Conservation (phyloP, 2,797 vertebrate genomes). For the Microctenopoma steveboyesi region DNA sequence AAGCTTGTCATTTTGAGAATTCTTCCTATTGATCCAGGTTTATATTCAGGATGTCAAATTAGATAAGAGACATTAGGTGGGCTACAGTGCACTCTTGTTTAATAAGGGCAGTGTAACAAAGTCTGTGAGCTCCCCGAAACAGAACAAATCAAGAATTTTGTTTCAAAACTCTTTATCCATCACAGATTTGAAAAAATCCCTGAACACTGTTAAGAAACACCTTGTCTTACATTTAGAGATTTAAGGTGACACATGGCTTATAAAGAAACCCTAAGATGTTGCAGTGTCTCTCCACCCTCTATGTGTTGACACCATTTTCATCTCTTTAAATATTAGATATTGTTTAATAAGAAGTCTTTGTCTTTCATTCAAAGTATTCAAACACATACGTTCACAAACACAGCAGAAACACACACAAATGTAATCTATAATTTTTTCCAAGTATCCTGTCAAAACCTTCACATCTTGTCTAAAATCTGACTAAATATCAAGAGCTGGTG, state of each 20-base stretch:
- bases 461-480: no score
- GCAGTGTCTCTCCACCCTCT: no score
- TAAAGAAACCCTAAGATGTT: no score
- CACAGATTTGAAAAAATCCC: background rate
- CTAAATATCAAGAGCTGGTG: no score
- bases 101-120: background rate
- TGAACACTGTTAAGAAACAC: background rate
- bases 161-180: background rate
- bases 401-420: no score
- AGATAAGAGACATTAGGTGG: background rate
- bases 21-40: slow-evolving; percentile 25
- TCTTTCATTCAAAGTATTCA: background rate
- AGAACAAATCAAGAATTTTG: background rate
- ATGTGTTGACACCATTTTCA: no score
- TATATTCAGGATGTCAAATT: slow-evolving; percentile 8
- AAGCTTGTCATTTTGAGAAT: slow-evolving; percentile 32
- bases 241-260: no score
- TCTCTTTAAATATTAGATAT: background rate
- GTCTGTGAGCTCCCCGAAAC: background rate
- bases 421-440: no score
- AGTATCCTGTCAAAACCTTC: no score
- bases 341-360: background rate
- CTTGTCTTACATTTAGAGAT: no score
- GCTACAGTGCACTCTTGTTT: background rate
- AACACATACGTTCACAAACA: background rate